These are phyloP conservation scores for Chrysogorgia sp. DNA, from an alignment of 92 coral and sea anemone genomes.

Conservation along the genomic window DNA sequence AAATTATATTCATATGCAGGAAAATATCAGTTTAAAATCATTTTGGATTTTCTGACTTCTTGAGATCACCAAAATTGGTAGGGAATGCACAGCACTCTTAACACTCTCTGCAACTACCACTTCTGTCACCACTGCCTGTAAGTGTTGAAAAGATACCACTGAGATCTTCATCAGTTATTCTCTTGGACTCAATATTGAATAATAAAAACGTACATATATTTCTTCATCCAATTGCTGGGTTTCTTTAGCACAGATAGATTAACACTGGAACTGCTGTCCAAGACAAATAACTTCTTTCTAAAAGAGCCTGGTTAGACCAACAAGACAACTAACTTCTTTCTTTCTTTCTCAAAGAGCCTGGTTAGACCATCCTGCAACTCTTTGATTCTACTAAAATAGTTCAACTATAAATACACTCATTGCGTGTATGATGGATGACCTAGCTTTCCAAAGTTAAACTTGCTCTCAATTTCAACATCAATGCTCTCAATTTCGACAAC, in stretches of 20 bases:
- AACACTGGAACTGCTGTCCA: constrained; percentile 17
- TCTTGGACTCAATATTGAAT: constrained; percentile 24
- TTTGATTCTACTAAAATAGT: no score
- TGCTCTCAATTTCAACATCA: no score
- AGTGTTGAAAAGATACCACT: constrained; percentile 37
- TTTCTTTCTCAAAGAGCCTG: constrained; percentile 7
- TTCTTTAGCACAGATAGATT: constrained; percentile 35
- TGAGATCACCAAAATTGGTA: constrained; percentile 43
- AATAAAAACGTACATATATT: constrained; percentile 11
- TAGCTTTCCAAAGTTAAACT: no score
- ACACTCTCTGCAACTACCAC: constrained; percentile 36
- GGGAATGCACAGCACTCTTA: constrained; percentile 44
- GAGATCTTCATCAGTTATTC: constrained; percentile 19
- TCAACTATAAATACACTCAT: no score
- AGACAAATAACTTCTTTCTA: no score
- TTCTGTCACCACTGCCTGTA: constrained; percentile 30
- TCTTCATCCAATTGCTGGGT: constrained; percentile 25
- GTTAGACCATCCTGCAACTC: constrained; percentile 21
- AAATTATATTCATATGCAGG: constrained; percentile 42
- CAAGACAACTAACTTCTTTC: constrained; percentile 40
- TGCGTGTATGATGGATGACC: no score
- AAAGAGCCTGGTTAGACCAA: no score
- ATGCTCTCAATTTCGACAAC: no score
- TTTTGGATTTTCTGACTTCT: constrained; percentile 46
- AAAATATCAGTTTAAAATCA: constrained; percentile 40